A percentile compares a stretch with the other conserved stretches of the same genome.
Conservation (phyloP, 35 echinoderm and acorn worm species). For the Lytechinus pictus region DNA sequence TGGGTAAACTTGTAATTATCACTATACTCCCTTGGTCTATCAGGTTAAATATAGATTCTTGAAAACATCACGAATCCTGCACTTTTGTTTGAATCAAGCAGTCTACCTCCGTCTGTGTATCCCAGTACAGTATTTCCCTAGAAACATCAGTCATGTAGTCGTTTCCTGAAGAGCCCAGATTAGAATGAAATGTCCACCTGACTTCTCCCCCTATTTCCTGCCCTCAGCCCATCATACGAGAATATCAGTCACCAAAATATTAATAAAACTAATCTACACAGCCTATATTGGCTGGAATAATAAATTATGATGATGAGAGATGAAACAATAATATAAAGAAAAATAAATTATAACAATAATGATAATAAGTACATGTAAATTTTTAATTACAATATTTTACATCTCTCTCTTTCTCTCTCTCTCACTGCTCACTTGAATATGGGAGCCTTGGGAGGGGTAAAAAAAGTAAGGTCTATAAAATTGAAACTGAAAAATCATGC, state of each 20-base stretch:
- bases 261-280: too few species aligned
- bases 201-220: slow-evolving; percentile 1
- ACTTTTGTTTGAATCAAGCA: slow-evolving; percentile 32
- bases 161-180: not conserved
- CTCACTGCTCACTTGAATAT: too few species aligned
- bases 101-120: not conserved
- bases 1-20: too few species aligned
- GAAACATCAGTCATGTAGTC: slow-evolving; percentile 22
- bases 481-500: too few species aligned
- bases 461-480: too few species aligned
- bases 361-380: not conserved
- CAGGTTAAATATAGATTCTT: not conserved
- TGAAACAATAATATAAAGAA: too few species aligned
- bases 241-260: not conserved
- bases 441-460: too few species aligned
- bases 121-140: slow-evolving; percentile 25
- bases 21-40: too few species aligned
- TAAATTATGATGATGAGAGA: too few species aligned
- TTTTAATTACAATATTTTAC: not conserved
- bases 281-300: too few species aligned
- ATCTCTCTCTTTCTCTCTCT: not conserved
- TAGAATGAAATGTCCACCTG: slow-evolving; percentile 17
- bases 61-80: not conserved
- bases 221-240: not conserved
- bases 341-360: not conserved